Evolutionary conservation across 2,113 vertebrate species (phyloP).

Genomic region (Podarcis muralis): DNA sequence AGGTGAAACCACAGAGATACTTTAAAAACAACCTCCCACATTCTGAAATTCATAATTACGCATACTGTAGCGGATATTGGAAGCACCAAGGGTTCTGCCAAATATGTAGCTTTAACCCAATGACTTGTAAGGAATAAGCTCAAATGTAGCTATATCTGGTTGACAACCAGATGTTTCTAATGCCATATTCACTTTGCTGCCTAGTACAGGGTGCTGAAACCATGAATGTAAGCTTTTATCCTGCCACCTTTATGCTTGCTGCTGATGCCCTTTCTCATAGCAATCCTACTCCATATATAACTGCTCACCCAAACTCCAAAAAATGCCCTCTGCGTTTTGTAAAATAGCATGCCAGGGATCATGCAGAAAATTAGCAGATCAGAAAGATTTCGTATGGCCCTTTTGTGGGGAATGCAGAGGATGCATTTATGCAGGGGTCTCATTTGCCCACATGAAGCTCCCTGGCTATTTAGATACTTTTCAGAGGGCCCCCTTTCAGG

Average conservation of each 20-base stretch:
- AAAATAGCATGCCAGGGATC: not conserved
- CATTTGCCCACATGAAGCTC: not conserved
- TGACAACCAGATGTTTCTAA: not conserved
- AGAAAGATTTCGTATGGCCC: not conserved
- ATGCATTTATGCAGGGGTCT: not conserved
- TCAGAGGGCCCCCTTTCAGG: too few species aligned
- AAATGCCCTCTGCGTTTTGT: too few species aligned
- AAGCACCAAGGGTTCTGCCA: not conserved
- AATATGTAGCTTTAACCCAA: not conserved
- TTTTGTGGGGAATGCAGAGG: not conserved
- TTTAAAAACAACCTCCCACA: not conserved
- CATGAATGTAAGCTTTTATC: not conserved
- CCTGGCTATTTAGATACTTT: too few species aligned
- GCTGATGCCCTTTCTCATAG: not conserved
- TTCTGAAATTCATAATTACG: not conserved
- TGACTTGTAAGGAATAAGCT: not conserved
- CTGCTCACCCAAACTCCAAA: not conserved
- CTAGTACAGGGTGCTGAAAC: not conserved
- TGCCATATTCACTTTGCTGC: not conserved
- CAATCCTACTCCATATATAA: not conserved
- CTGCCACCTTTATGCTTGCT: not conserved
- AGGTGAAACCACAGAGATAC: accelerated
- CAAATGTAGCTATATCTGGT: not conserved
- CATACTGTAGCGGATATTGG: not conserved
- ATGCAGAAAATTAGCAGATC: not conserved